phyloP scores from a whole-genome alignment of 2,113 vertebrate species.

The Semicossyphus pulcher region DNA sequence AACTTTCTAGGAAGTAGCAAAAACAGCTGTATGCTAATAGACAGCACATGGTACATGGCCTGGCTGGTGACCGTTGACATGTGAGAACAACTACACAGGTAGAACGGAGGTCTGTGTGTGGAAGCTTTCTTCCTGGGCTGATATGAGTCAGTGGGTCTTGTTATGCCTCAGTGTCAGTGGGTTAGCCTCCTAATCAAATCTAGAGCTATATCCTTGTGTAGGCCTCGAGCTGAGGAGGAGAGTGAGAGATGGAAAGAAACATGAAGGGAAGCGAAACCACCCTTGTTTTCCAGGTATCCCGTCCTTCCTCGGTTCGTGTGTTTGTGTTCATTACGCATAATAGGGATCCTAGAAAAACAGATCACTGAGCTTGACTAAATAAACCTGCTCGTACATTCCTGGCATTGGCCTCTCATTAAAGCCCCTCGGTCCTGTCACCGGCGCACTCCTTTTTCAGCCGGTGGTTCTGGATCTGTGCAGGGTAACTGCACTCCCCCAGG shows the following conservation, averaged over 20 bases:
- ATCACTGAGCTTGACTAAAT: slow-evolving; percentile 79
- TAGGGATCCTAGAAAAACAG: slow-evolving; percentile 79
- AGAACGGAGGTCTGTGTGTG: slow-evolving; percentile 25
- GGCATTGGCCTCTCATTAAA: slow-evolving; percentile 77
- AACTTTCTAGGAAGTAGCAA: slow-evolving; percentile 68
- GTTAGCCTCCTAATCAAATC: slow-evolving; percentile 62
- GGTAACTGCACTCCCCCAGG: slow-evolving; percentile 14
- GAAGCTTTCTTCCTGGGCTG: slow-evolving; percentile 34
- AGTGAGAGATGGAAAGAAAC: slow-evolving; percentile 26
- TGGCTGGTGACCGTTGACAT: slow-evolving; percentile 63
- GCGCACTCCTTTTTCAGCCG: slow-evolving; percentile 66
- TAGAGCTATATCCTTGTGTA: slow-evolving; percentile 23
- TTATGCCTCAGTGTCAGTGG: slow-evolving; percentile 42
- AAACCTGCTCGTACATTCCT: slow-evolving; percentile 77
- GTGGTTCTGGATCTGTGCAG: slow-evolving; percentile 36
- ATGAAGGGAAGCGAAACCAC: slow-evolving; percentile 44
- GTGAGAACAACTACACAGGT: slow-evolving; percentile 41
- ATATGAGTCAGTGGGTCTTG: slow-evolving; percentile 46
- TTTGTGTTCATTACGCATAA: slow-evolving; percentile 80
- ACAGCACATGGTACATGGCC: slow-evolving; percentile 72
- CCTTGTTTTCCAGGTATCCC: slow-evolving; percentile 69
- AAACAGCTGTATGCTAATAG: slow-evolving; percentile 77
- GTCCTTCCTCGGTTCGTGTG: slow-evolving; percentile 46
- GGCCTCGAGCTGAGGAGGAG: slow-evolving; percentile 15
- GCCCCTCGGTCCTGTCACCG: slow-evolving; percentile 46